Evolutionary conservation across 37 sponge, comb jelly and placozoan species (phyloP).

Genomic region (Chondrilla cf. caribensis): DNA sequence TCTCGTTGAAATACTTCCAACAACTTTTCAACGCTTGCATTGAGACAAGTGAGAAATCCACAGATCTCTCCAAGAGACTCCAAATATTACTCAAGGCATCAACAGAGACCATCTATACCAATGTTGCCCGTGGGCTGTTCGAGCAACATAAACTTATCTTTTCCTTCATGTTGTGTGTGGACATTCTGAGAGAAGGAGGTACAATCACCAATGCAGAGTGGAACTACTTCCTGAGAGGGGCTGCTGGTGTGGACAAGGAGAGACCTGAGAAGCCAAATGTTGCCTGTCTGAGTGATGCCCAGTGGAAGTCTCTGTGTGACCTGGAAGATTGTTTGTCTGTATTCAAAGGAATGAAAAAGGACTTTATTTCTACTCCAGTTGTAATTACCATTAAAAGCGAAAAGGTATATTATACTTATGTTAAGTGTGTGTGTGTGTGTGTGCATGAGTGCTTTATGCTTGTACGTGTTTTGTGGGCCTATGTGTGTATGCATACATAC

Average conservation of each 20-base stretch:
- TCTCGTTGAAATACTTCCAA: conserved; percentile 96
- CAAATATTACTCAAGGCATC: conserved; percentile 70
- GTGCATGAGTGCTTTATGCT: background rate
- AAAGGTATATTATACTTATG: conserved; percentile 44
- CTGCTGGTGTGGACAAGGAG: conserved; percentile 90
- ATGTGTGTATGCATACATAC: background rate
- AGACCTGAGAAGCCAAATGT: conserved; percentile 84
- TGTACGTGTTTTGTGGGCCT: background rate
- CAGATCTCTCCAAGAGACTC: conserved; percentile 75
- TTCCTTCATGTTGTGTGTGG: conserved; percentile 96
- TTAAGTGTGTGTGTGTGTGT: background rate
- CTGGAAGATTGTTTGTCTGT: conserved; percentile 73
- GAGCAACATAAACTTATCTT: conserved; percentile 96
- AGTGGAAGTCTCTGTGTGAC: conserved; percentile 84
- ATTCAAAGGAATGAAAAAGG: conserved; percentile 71
- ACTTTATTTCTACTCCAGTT: conserved; percentile 78
- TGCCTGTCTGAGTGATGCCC: conserved; percentile 71
- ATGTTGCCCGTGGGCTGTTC: conserved; percentile 94
- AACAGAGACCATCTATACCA: conserved; percentile 85
- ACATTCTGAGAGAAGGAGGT: conserved; percentile 87
- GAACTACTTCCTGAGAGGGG: conserved; percentile 97
- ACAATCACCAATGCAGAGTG: conserved; percentile 82
- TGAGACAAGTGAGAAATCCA: conserved; percentile 85
- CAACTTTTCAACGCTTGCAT: conserved; percentile 90
- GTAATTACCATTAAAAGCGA: conserved; percentile 58